phyloP scores from a whole-genome alignment of 2,113 vertebrate genomes.

The Pantherophis guttatus region DNA sequence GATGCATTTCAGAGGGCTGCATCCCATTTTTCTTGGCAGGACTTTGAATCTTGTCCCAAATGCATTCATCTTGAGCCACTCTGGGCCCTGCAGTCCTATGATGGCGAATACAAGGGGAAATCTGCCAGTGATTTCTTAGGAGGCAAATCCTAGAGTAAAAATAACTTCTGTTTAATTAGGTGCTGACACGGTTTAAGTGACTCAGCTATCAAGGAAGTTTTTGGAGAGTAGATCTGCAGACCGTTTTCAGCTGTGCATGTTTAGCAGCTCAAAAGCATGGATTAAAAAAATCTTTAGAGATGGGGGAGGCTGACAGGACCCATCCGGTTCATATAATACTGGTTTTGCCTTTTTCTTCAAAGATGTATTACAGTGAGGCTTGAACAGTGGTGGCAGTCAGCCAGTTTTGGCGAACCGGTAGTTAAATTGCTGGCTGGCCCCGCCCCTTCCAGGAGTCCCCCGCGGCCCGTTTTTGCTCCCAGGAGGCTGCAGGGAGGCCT shows the following conservation, averaged over 20 bases:
- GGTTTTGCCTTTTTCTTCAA: neutral
- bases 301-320: neutral
- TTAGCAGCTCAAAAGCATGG: neutral
- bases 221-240: neutral
- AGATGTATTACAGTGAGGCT: neutral
- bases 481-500: no score
- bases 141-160: constrained; percentile 6
- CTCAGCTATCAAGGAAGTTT: constrained; percentile 11
- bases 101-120: neutral
- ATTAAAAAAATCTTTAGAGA: neutral
- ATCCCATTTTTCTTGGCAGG: neutral
- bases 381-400: no score
- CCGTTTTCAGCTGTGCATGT: neutral
- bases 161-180: constrained; percentile 22
- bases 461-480: no score
- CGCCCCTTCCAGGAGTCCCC: no score
- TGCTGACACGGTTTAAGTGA: constrained; percentile 12
- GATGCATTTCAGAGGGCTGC: neutral
- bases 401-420: no score
- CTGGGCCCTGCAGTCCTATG: neutral
- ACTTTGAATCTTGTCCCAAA: neutral
- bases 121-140: neutral
- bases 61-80: neutral
- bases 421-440: no score
- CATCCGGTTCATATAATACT: neutral